Evolutionary conservation across 2,113 vertebrate species (phyloP).

Genomic region (Marcusenius ussheri): DNA sequence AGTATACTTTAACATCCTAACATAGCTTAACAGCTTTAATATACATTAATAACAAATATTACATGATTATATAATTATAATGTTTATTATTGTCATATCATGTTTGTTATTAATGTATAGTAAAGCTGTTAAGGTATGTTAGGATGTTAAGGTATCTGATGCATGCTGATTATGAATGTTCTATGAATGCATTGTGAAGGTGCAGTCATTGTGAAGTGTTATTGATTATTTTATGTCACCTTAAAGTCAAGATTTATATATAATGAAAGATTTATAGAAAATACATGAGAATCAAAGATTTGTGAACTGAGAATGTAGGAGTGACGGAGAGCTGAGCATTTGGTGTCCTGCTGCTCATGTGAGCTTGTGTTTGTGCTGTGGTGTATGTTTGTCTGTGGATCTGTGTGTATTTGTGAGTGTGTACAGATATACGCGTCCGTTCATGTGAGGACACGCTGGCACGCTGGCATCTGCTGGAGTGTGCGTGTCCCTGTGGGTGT

Average conservation of each 20-base stretch:
- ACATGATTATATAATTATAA: too few species aligned
- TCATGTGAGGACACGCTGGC: background rate
- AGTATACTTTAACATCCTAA: background rate
- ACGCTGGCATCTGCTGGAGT: conserved; percentile 17
- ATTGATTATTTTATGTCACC: background rate
- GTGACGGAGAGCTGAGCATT: background rate
- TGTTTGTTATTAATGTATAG: too few species aligned
- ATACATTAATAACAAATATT: too few species aligned
- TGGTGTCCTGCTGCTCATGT: background rate
- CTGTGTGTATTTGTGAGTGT: background rate
- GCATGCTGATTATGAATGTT: background rate
- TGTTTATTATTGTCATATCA: too few species aligned
- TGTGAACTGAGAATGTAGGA: background rate
- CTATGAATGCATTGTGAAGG: background rate
- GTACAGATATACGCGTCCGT: conserved; percentile 1
- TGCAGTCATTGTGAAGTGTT: background rate
- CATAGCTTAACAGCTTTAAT: background rate
- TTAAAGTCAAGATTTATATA: background rate
- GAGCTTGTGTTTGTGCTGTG: background rate
- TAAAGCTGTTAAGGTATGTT: background rate
- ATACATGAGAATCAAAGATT: background rate
- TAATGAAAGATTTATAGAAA: background rate
- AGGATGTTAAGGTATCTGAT: background rate
- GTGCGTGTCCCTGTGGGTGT: background rate
- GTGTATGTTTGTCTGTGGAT: background rate